These are phyloP conservation scores for Glossophaga mutica DNA, from an alignment of 2,797 vertebrate species.

Conservation along the genomic window DNA sequence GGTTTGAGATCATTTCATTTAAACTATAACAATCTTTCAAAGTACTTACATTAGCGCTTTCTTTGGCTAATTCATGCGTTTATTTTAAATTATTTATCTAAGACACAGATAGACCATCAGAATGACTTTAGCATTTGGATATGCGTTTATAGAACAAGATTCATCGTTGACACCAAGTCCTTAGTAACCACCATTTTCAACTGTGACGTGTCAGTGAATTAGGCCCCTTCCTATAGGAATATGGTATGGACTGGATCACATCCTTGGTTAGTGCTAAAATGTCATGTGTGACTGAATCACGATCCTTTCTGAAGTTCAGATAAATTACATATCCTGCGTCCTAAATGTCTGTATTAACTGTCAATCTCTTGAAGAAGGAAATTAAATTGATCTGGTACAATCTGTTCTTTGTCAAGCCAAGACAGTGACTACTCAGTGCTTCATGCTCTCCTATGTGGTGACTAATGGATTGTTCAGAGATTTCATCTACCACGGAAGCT, in stretches of 20 bases:
- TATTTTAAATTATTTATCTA: slow-evolving; percentile 38
- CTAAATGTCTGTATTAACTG: slow-evolving; percentile 62
- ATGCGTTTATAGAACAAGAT: background rate
- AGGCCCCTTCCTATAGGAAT: background rate
- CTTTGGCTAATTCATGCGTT: background rate
- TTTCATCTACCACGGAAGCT: slow-evolving; percentile 62
- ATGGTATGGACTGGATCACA: background rate
- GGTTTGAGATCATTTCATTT: slow-evolving; percentile 32
- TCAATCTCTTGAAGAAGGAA: slow-evolving; percentile 66
- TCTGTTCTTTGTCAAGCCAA: slow-evolving; percentile 72
- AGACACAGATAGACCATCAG: background rate
- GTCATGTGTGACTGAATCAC: slow-evolving; percentile 16
- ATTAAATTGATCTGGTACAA: slow-evolving; percentile 71
- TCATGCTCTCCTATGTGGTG: slow-evolving; percentile 45
- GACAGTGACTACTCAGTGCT: slow-evolving; percentile 44
- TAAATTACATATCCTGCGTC: slow-evolving; percentile 66
- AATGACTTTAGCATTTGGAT: background rate
- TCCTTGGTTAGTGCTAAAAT: slow-evolving; percentile 15
- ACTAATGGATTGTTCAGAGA: slow-evolving; percentile 68
- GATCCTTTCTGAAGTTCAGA: slow-evolving; percentile 62
- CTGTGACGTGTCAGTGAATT: background rate
- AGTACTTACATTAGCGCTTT: background rate
- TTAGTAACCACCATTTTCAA: background rate
- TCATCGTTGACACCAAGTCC: background rate
- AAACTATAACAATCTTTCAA: background rate